Evolutionary conservation across 2,888 invertebrate species (phyloP).

Genomic region (Coenonympha arcania): DNA sequence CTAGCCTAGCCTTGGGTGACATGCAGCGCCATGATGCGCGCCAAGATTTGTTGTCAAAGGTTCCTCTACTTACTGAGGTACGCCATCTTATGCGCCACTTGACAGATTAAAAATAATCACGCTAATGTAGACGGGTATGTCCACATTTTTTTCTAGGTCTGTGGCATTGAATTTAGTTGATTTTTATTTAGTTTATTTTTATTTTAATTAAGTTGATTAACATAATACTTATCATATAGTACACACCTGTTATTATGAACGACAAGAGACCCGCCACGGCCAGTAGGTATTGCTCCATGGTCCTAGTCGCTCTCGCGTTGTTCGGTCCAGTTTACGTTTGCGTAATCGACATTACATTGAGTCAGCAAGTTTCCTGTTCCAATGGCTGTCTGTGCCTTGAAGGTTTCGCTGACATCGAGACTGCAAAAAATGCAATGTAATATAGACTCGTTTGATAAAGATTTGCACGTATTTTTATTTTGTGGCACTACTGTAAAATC

Average conservation of each 20-base stretch:
- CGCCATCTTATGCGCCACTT: too few relatives aligned
- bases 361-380: constrained; percentile 13
- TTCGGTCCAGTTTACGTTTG: constrained; percentile 29
- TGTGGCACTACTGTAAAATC: too few relatives aligned
- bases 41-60: too few relatives aligned
- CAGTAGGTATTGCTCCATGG: constrained; percentile 47
- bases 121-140: too few relatives aligned
- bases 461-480: background rate
- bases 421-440: constrained; percentile 2
- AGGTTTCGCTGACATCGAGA: constrained; percentile 9
- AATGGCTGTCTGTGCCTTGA: constrained; percentile 2
- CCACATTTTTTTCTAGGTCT: too few relatives aligned
- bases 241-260: constrained; percentile 53
- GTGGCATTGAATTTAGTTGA: too few relatives aligned
- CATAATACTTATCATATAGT: background rate
- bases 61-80: too few relatives aligned
- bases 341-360: constrained; percentile 27
- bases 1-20: too few relatives aligned
- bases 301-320: constrained; percentile 27
- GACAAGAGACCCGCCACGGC: constrained; percentile 44
- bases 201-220: too few relatives aligned
- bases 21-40: too few relatives aligned
- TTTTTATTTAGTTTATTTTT: too few relatives aligned
- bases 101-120: too few relatives aligned
- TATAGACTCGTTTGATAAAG: background rate